A percentile compares a stretch with the other conserved stretches of the same genome.
These are phyloP conservation scores for Epinephelus fuscoguttatus DNA, from an alignment of 2,113 vertebrate species.

Conservation along the genomic window DNA sequence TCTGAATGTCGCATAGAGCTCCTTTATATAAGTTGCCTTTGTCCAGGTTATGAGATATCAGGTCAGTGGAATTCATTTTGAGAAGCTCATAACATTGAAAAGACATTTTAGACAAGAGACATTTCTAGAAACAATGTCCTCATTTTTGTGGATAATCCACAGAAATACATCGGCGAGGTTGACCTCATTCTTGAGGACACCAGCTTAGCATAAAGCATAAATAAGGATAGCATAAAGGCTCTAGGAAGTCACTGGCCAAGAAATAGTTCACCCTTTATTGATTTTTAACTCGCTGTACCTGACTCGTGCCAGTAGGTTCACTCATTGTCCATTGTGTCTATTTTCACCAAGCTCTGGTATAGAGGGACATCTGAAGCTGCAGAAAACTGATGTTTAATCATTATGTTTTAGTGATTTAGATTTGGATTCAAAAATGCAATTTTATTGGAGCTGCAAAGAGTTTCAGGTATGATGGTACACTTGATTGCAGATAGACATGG, in stretches of 20 bases:
- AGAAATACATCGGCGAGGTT: too few relatives aligned
- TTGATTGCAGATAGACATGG: neutral
- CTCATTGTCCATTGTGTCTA: neutral
- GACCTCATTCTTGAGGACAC: neutral
- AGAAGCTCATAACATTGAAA: neutral
- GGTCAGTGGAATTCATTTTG: neutral
- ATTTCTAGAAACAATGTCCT: neutral
- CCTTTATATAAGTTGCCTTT: neutral
- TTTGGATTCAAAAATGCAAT: neutral
- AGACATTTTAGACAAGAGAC: too few relatives aligned
- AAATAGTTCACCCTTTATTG: slow-evolving; percentile 1
- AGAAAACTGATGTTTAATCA: neutral
- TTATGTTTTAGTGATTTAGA: neutral
- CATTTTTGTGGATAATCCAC: neutral
- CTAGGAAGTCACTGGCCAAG: neutral
- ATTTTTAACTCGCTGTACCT: slow-evolving; percentile 28
- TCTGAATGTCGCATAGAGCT: too few relatives aligned
- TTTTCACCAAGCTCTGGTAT: neutral
- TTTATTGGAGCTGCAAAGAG: neutral
- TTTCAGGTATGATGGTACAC: neutral
- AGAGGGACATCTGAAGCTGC: neutral
- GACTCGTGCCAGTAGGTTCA: neutral
- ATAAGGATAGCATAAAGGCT: neutral
- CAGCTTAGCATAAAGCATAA: neutral
- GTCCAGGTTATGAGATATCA: neutral